Evolutionary conservation across 2,888 invertebrate species (phyloP).

Genomic region (Mythimna loreyi): DNA sequence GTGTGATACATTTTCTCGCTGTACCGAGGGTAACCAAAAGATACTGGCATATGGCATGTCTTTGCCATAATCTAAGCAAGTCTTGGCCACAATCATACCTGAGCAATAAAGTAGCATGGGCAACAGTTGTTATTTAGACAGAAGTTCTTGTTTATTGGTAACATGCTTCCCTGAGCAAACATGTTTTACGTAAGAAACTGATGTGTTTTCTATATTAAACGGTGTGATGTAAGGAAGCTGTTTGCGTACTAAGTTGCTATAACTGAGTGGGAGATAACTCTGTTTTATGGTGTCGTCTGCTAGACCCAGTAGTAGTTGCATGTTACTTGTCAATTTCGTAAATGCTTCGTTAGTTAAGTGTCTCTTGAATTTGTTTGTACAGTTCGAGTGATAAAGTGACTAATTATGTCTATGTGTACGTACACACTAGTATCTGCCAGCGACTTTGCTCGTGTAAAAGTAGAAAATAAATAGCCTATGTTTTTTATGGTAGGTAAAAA

Average conservation of each 20-base stretch:
- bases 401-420: too few species aligned
- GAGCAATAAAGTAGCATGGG: not conserved
- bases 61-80: not conserved
- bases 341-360: not conserved
- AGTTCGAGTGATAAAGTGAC: not conserved
- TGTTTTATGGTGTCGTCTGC: conserved; percentile 49
- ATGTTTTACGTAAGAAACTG: conserved; percentile 48
- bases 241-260: conserved; percentile 41
- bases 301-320: conserved; percentile 17
- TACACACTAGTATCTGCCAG: too few species aligned
- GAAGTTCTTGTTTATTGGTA: conserved; percentile 53
- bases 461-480: too few species aligned
- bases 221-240: conserved; percentile 37
- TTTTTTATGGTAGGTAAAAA: too few species aligned
- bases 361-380: conserved; percentile 9
- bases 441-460: too few species aligned
- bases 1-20: too few species aligned
- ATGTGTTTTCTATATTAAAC: conserved; percentile 45
- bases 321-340: conserved; percentile 32
- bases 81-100: not conserved
- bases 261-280: conserved; percentile 44
- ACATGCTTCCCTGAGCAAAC: conserved; percentile 47
- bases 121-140: conserved; percentile 49
- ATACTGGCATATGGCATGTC: too few species aligned
- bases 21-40: too few species aligned